Evolutionary conservation across 2,113 vertebrate genomes (phyloP).

Genomic region (Stegostoma tigrinum): DNA sequence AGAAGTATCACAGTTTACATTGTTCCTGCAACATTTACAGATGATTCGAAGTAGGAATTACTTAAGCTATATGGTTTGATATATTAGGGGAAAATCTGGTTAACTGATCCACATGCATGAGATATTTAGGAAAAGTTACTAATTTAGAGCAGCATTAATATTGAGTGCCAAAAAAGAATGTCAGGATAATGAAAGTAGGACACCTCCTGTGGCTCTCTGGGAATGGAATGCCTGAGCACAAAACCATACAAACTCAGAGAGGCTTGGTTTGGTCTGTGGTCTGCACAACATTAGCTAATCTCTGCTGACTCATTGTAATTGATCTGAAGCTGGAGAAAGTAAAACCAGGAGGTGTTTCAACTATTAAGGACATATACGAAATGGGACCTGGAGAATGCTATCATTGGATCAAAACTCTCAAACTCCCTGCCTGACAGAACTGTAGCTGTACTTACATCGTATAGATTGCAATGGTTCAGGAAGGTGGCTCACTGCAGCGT

Average conservation of each 20-base stretch:
- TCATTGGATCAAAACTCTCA: not conserved
- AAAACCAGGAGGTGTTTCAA: not conserved
- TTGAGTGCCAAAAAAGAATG: not conserved
- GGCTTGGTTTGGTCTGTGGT: not conserved
- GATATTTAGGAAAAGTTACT: not conserved
- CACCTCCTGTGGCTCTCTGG: not conserved
- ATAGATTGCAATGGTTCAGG: not conserved
- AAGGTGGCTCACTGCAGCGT: not conserved
- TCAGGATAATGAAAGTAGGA: not conserved
- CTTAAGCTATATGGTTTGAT: not conserved
- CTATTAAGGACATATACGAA: not conserved
- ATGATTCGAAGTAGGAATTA: not conserved
- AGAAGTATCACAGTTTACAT: not conserved
- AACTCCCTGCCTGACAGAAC: not conserved
- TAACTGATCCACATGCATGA: not conserved
- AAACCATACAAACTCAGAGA: not conserved
- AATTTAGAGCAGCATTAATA: not conserved
- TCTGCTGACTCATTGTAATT: constrained; percentile 2
- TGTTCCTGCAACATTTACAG: not conserved
- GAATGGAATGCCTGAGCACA: not conserved
- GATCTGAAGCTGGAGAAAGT: not conserved
- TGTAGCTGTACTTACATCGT: not conserved
- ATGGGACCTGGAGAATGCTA: not conserved
- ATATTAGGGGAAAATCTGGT: no score
- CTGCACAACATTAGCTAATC: not conserved